Evolutionary conservation across 2,888 invertebrate genomes (phyloP).

Genomic region (Drosophila stalkeri): DNA sequence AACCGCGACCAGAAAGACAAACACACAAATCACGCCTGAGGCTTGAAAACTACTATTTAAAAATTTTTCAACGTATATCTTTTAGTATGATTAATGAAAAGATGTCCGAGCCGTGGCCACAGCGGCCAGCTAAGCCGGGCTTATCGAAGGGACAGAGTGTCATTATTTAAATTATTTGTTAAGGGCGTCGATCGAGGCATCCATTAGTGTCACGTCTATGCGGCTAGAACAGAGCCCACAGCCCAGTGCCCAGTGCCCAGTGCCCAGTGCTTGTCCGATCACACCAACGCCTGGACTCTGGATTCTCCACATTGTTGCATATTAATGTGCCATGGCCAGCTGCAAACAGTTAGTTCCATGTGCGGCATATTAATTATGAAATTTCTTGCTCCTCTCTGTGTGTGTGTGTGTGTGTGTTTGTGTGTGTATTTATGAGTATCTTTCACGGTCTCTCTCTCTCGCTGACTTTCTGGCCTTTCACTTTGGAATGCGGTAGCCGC

Average conservation of each 20-base stretch:
- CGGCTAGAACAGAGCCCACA: conserved; percentile 57
- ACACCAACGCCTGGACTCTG: conserved; percentile 44
- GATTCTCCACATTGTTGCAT: conserved; percentile 60
- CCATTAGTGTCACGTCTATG: conserved; percentile 70
- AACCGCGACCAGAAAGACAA: conserved; percentile 54
- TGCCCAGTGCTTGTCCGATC: conserved; percentile 10
- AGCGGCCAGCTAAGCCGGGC: conserved; percentile 29
- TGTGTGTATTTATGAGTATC: conserved; percentile 18
- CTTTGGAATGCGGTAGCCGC: conserved; percentile 76
- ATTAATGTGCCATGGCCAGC: conserved; percentile 62
- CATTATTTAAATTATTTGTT: conserved; percentile 68
- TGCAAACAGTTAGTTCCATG: conserved; percentile 72
- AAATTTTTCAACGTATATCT: conserved; percentile 67
- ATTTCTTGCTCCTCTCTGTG: conserved; percentile 53
- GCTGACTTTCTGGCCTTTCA: conserved; percentile 67
- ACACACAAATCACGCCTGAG: conserved; percentile 54
- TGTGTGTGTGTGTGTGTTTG: conserved; percentile 19
- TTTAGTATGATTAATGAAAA: conserved; percentile 70
- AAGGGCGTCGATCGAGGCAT: conserved; percentile 76
- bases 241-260: not conserved
- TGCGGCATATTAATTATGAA: conserved; percentile 80
- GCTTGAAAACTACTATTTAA: conserved; percentile 68
- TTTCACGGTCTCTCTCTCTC: conserved; percentile 39
- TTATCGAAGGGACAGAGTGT: conserved; percentile 54
- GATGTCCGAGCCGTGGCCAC: conserved; percentile 24